These are phyloP conservation scores for Holacanthella duospinosa DNA, from an alignment of 2,888 invertebrate genomes.

Conservation along the genomic window DNA sequence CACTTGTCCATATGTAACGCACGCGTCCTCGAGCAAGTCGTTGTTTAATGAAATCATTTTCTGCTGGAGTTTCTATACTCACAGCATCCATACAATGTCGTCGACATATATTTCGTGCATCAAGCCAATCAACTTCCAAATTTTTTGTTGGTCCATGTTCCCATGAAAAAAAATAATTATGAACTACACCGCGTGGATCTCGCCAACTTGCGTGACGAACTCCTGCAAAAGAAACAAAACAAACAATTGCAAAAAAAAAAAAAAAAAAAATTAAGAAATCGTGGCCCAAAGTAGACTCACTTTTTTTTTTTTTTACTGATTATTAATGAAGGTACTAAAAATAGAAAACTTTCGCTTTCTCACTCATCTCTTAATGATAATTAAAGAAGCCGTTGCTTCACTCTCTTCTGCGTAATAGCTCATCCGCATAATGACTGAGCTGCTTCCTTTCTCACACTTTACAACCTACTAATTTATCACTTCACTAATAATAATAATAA, in stretches of 20 bases:
- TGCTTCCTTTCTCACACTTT: too few species aligned
- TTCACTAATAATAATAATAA: too few species aligned
- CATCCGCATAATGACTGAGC: too few species aligned
- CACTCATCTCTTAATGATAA: too few species aligned
- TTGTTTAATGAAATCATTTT: slow-evolving; percentile 81
- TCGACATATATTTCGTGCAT: slow-evolving; percentile 79
- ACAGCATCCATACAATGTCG: slow-evolving; percentile 90
- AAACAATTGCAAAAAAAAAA: background rate
- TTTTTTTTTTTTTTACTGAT: too few species aligned
- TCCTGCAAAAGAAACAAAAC: slow-evolving; percentile 46
- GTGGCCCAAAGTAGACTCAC: background rate
- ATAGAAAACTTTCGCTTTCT: slow-evolving; percentile 1
- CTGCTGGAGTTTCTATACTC: slow-evolving; percentile 77
- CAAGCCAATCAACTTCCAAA: slow-evolving; percentile 78
- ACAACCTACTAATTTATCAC: too few species aligned
- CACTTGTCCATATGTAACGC: slow-evolving; percentile 87
- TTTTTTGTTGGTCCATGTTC: slow-evolving; percentile 70
- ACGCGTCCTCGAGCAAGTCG: slow-evolving; percentile 56
- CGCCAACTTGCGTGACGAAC: slow-evolving; percentile 79
- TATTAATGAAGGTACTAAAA: background rate
- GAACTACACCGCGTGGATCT: slow-evolving; percentile 78
- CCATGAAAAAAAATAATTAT: slow-evolving; percentile 82
- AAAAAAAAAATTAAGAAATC: background rate
- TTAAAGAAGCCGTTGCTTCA: too few species aligned
- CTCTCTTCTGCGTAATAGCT: too few species aligned